Evolutionary conservation across 2,113 vertebrate genomes (phyloP).

Genomic region (Nesoenas mayeri): DNA sequence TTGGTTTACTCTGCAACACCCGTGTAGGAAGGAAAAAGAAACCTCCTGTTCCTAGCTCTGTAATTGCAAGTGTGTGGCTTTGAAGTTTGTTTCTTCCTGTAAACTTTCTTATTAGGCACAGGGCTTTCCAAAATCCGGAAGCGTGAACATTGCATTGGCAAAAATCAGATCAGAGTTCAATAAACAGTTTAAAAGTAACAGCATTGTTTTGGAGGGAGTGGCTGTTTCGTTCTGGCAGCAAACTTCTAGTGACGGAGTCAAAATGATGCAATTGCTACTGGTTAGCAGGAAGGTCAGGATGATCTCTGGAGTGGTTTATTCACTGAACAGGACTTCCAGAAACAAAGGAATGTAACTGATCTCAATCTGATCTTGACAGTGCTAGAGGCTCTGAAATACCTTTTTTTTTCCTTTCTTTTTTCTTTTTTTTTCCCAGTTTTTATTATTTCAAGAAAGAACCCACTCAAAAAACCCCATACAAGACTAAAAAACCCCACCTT

Average conservation of each 20-base stretch:
- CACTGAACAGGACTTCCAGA: not conserved
- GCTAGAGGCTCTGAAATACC: not conserved
- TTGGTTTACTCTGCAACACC: not conserved
- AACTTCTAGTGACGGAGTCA: not conserved
- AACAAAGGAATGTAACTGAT: not conserved
- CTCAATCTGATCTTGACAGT: not conserved
- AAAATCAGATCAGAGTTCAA: conserved; percentile 14
- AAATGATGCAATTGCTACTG: not conserved
- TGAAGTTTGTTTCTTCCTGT: conserved; percentile 52
- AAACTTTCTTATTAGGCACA: not conserved
- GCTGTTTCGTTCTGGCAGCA: not conserved
- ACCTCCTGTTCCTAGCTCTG: not conserved
- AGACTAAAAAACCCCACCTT: not conserved
- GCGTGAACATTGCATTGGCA: not conserved
- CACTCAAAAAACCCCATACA: too few relatives aligned
- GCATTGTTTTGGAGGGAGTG: conserved; percentile 48
- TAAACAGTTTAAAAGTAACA: conserved; percentile 10
- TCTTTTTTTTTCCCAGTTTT: not conserved
- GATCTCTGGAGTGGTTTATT: not conserved
- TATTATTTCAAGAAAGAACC: not conserved
- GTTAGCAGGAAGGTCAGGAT: not conserved
- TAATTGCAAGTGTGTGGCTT: not conserved
- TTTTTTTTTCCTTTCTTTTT: not conserved
- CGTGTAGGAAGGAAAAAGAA: conserved; percentile 18
- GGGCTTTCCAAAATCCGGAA: not conserved